Conservation (phyloP, 1,140 invertebrate genomes). For the Sycophaga agraensis region DNA sequence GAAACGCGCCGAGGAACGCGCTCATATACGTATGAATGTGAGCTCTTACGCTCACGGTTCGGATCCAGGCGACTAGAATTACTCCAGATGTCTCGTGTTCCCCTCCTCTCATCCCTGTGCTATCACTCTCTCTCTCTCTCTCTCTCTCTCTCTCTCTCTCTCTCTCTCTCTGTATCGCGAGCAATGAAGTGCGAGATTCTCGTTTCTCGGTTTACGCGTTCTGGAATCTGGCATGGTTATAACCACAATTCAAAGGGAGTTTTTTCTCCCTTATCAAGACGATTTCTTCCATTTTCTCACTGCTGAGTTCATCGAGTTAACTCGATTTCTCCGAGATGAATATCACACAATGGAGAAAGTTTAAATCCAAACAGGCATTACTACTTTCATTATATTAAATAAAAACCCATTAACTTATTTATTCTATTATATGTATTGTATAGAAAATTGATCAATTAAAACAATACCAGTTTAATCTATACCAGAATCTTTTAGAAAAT, state of each 20-base stretch:
- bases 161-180: too few species aligned
- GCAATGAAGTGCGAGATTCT: not conserved
- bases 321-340: not conserved
- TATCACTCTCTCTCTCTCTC: too few species aligned
- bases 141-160: too few species aligned
- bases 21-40: not conserved
- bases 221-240: too few species aligned
- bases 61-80: constrained; percentile 8
- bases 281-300: not conserved
- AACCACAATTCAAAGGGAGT: not conserved
- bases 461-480: too few species aligned
- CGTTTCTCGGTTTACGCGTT: not conserved
- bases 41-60: not conserved
- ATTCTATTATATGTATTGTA: too few species aligned
- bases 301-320: not conserved
- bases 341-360: not conserved
- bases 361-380: too few species aligned
- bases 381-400: too few species aligned
- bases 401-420: too few species aligned
- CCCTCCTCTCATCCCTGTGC: too few species aligned
- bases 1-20: not conserved
- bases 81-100: constrained; percentile 18
- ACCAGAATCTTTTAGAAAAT: too few species aligned
- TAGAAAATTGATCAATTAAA: too few species aligned
- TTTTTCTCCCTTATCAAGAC: not conserved